Conservation (phyloP, 1,140 invertebrate species). For the Teleogryllus occipitalis region DNA sequence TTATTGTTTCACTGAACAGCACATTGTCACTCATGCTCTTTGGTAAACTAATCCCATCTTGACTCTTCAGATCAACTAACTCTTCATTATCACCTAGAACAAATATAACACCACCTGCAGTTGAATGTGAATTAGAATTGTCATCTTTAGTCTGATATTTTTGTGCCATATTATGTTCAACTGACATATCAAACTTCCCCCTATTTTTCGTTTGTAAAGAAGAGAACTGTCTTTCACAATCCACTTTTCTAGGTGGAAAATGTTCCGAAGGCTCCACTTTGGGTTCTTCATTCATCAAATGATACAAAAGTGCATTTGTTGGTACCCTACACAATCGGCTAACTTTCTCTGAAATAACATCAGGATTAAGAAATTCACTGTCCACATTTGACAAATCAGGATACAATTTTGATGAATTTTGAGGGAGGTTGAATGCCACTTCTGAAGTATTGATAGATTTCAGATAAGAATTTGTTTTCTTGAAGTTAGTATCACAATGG, state of each 20-base stretch:
- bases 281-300: conserved; percentile 6
- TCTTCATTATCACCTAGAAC: conserved; percentile 67
- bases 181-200: too few relatives aligned
- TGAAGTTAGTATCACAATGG: background rate
- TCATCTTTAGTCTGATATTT: too few relatives aligned
- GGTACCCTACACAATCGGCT: conserved; percentile 17
- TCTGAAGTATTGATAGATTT: background rate
- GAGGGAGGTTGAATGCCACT: background rate
- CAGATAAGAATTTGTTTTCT: background rate
- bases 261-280: background rate
- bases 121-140: conserved; percentile 26
- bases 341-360: conserved; percentile 17
- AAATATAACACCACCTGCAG: conserved; percentile 49
- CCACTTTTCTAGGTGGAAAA: conserved; percentile 10
- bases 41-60: background rate
- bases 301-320: conserved; percentile 13
- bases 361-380: background rate
- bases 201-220: background rate
- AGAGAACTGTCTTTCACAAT: conserved; percentile 13
- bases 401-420: background rate
- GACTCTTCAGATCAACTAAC: conserved; percentile 42
- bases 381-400: too few relatives aligned
- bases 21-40: background rate
- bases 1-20: background rate
- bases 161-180: too few relatives aligned